Evolutionary conservation across 2,797 vertebrate genomes (phyloP), one percentile per base, ranked within the genome.

Genomic region (Streptopelia turtur): DNA sequence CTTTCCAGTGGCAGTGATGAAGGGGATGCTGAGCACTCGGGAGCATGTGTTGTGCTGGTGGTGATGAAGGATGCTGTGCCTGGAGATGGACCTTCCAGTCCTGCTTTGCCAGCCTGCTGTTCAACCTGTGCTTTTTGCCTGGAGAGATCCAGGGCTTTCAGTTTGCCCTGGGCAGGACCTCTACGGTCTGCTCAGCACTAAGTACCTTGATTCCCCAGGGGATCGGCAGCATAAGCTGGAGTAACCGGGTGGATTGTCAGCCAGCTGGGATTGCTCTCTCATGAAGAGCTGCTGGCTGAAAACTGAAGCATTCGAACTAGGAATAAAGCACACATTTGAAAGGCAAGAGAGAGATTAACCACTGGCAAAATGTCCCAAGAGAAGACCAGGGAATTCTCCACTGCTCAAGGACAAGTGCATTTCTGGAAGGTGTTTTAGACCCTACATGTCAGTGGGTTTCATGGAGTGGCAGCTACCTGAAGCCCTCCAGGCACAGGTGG

Each of bases 271-370:
- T 80, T 83, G 75, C 68, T 85, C 39, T 70, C 74, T 68, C 3
- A 3, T 41, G 47, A 78, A 93, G 76, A 93, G 64, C 87, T 83
- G 30, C 68, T 74, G 83, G 43, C 81, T 87, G 79, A 87, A 83
- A 89, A 60, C 89, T 80, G 81, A 77, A 94, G 81, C 11, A 3
- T 82, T 92, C 78, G 35, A 68, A 80, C 71, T 95, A 87, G 89
- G 90, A 93, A 56, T 89, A 90, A 87, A 89, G 64, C 81, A 68
- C 0, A 0, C 11, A 12, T 84, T 93, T 92, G 80, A 92, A 94
- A 97, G 49, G 71, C 81, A 70, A 31, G 79, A 80, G 79, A 75
- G 57, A 75, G 92, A 93, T 95, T 92, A 93, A 80, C 45, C 79
- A 55, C 70, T 74, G 60, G 52, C 57, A 89, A 86, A 86, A 60